Base-by-base conservation (phyloP, 2,888 invertebrate species). In the Cerceris ruficornis region DNA sequence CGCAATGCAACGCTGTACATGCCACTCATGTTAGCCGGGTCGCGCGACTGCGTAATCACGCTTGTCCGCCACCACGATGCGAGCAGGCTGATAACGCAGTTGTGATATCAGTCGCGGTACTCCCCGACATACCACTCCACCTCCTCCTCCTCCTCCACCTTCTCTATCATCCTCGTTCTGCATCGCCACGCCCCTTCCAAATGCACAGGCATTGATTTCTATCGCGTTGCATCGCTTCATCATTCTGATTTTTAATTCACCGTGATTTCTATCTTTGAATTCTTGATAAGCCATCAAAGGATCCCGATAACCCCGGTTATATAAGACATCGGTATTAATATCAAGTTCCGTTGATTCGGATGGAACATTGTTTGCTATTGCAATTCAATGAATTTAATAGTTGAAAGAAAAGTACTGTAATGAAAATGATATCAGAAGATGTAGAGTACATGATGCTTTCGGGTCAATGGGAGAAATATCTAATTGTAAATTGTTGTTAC, bases 11-110 rank as follows among this genome's bases (percentile, higher is more conserved):
- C 52, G 59, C 46, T 69, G 65, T 46, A 70, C 65, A 52, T 54
- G 57, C 60, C 49, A 73, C 58, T 91, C 88, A 91, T 91, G 85
- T 89, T 91, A 80, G 89, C 91, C 91, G 91, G 91, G 89, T 91
- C 88, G 84, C 73, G 85, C 86, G 88, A 80, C 89, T 88, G 87
- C 88, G 90, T 90, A 91, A 91, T 90, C 90, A 86, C 85, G 82
- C 85, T 82, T 81, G 79, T 86, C 86, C 74, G 81, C 79, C 69
- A 59, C 59, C 70, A 69, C 78, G 74, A 83, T 78, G 76, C 86
- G 74, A 78, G 69, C 75, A 73, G 70, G 59, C 71, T 85, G 83
- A 86, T 83, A 83, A 85, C 80, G 79, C 77, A 65, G 59, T 60
- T 70, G 65, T 77, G 86, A 86, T 86, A 81, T 78, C 74, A 61